These are phyloP conservation scores for Agonopterix subpropinquella DNA, from an alignment of 2,888 invertebrate genomes.

Conservation along the genomic window DNA sequence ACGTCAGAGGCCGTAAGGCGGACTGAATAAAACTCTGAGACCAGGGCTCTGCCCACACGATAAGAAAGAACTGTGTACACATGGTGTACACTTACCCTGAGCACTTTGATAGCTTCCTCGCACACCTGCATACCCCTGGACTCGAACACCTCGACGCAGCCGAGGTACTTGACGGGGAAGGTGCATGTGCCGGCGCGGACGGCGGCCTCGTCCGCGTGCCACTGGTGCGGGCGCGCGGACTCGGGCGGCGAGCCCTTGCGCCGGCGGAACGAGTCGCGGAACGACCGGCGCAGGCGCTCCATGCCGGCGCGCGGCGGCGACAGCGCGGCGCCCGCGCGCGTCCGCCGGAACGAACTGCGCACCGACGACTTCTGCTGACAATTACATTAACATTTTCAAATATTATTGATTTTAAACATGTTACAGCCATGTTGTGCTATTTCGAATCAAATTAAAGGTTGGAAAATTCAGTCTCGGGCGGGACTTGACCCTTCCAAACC, in stretches of 20 bases:
- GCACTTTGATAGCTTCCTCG: constrained; percentile 98
- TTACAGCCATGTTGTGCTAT: no score
- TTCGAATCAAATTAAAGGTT: no score
- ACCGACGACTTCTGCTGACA: constrained; percentile 65
- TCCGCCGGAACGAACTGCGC: constrained; percentile 64
- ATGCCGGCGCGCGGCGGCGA: constrained; percentile 78
- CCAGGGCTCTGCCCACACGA: no score
- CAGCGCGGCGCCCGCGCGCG: constrained; percentile 58
- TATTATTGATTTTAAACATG: no score
- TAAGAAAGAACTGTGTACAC: no score
- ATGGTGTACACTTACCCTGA: no score
- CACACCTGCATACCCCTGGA: constrained; percentile 99
- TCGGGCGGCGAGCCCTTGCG: constrained; percentile 92
- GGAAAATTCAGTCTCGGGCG: no score
- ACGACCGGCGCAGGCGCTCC: constrained; percentile 92
- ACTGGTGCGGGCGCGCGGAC: constrained; percentile 97
- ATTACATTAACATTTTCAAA: background rate
- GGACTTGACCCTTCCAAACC: no score
- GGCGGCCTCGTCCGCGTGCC: constrained; percentile 98
- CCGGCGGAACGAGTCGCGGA: constrained; percentile 94
- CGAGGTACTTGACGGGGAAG: constrained; percentile 98
- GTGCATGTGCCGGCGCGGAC: constrained; percentile 97
- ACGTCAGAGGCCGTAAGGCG: no score
- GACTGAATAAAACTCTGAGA: no score
- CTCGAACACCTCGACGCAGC: constrained; percentile 99